Evolutionary conservation across 2,888 invertebrate genomes (phyloP), one percentile per base, ranked within the genome.

Genomic region (Thecophora atra): DNA sequence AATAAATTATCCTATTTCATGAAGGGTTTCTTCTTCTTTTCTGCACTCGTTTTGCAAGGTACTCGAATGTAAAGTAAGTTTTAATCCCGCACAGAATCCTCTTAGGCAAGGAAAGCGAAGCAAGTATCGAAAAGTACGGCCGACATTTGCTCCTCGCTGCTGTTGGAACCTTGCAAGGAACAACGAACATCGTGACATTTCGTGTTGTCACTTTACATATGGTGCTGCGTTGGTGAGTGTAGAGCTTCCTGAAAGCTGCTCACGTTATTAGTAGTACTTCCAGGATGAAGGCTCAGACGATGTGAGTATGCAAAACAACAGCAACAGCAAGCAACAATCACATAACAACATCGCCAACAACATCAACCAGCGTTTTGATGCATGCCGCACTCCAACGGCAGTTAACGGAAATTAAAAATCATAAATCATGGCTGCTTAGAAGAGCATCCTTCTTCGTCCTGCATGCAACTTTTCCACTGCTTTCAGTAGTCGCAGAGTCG

Each of bases 321-420:
- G n/a, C 17, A 30, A 51, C 66, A 7, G 17, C 19, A 42, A 24
- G 19, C 63, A 42, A 42, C 66, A 66, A 37, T 2, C 6, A 37
- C 6, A 37, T 37, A 37, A 37, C 7, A 37, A 21, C 52, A 52
- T 7, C 64, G 15, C 3, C 64, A 21, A n/a, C 47, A 13, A 19
- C 42, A 4, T 19, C n/a, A 47, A 11, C 52, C 15, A n/a, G n/a
- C 0, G 11, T 66, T 17, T 58, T 60, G 68, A 44, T 28, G 37
- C 44, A 56, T 56, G 60, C 47, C 24, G 70, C 78, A 77, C 78
- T 78, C 78, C 11, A 78, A 77, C 76, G 76, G 77, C 78, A 8
- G 28, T 76, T 76, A 79, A 76, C 75, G 84, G 84, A 84, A 84
- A 84, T 84, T 84, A 84, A 84, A 84, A 83, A 74, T 77, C 81